Conservation (phyloP, 1,140 invertebrate species). For the Drosophila chauvacae region DNA sequence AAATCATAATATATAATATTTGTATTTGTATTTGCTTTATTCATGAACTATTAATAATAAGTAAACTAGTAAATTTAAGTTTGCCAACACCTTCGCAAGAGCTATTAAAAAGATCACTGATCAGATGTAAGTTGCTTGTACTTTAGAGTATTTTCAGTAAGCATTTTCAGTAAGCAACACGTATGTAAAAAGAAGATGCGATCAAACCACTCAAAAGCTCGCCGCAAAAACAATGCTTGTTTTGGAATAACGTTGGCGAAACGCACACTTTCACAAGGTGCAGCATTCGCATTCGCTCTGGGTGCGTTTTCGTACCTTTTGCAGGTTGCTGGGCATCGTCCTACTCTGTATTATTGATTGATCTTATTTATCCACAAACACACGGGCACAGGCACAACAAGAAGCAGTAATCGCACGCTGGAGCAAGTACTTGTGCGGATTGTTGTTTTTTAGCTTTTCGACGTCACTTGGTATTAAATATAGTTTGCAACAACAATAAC, state of each 20-base stretch:
- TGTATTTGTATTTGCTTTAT: not conserved
- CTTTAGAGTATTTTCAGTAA: not conserved
- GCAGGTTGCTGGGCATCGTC: constrained; percentile 62
- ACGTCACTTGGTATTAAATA: constrained; percentile 51
- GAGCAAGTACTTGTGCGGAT: constrained; percentile 26
- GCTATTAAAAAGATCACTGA: not conserved
- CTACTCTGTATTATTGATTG: constrained; percentile 3
- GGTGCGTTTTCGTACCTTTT: constrained; percentile 55
- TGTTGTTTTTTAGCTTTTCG: constrained; percentile 3
- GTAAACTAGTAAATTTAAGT: not conserved
- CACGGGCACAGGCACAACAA: constrained; percentile 8
- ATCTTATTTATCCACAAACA: constrained; percentile 20
- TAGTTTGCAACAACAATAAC: constrained; percentile 33
- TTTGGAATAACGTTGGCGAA: constrained; percentile 28
- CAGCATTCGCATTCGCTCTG: not conserved
- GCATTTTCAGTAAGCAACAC: constrained; percentile 4
- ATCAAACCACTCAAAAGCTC: constrained; percentile 5
- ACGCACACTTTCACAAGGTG: not conserved
- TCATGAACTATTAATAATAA: not conserved
- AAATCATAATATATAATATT: not conserved
- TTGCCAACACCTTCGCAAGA: not conserved
- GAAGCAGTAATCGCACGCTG: constrained; percentile 16
- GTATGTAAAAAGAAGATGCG: not conserved
- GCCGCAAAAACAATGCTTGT: constrained; percentile 7
- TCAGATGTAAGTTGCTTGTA: not conserved